phyloP scores from a whole-genome alignment of 2,113 vertebrate species.

The Protobothrops flavoviridis region DNA sequence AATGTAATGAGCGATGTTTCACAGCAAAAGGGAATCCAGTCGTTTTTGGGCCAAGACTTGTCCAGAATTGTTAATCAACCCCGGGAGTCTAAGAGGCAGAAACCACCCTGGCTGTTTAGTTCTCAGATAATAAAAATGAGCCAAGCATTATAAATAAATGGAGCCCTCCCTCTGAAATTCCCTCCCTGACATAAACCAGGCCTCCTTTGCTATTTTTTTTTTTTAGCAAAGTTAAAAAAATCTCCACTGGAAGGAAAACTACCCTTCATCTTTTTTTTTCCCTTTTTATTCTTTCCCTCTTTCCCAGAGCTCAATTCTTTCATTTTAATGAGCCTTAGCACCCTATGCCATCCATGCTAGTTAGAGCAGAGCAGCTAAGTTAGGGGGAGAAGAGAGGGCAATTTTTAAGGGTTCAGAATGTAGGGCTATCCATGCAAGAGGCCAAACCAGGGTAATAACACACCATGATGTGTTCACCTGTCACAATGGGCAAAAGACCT shows the following conservation, averaged over 20 bases:
- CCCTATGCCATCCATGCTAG: background rate
- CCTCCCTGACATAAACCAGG: slow-evolving; percentile 2
- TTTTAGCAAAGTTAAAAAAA: slow-evolving; percentile 42
- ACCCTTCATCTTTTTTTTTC: slow-evolving; percentile 2
- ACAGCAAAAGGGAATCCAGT: background rate
- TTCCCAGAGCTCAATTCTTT: slow-evolving; percentile 40
- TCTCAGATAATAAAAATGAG: slow-evolving; percentile 13
- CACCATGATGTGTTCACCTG: background rate
- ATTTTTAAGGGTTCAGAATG: background rate
- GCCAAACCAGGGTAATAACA: background rate
- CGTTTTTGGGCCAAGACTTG: background rate
- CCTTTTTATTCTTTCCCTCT: background rate
- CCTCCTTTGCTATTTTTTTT: background rate
- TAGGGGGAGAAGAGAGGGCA: background rate
- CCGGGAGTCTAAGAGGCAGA: background rate
- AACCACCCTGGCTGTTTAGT: background rate
- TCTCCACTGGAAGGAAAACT: slow-evolving; percentile 23
- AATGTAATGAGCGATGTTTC: background rate
- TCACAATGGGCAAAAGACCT: background rate
- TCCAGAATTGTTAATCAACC: background rate
- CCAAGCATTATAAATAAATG: slow-evolving; percentile 14
- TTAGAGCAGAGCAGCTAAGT: background rate
- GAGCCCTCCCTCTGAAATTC: background rate
- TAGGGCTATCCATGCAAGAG: background rate
- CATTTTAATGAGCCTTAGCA: slow-evolving; percentile 43